Base-by-base conservation (phyloP, 2,113 vertebrate species). In the Calidris pugnax region DNA sequence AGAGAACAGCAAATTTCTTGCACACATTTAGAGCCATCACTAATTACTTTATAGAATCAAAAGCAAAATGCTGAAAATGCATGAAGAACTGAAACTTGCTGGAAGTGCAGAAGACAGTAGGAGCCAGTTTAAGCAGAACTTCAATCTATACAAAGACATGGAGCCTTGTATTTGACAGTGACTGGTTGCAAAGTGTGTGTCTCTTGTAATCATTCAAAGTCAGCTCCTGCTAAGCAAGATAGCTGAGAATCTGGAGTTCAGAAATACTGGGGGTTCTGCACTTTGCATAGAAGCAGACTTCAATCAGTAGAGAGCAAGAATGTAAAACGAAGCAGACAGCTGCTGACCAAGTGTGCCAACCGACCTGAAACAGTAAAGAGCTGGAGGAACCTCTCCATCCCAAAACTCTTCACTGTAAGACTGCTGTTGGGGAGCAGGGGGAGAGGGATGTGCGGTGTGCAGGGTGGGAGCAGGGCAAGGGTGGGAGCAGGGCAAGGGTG, bases 401-500 rank as follows among this genome's bases (percentile, higher is more conserved):
- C 47, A 60, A 53, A 91, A 66, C 48, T 56, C 30, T 64, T 85
- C 33, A 48, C 16, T 60, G 6, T 37, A 64, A 21, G 43, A 26
- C 6, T 48, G 21, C 48, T 23, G 22, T 1, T 15, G 17, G 23
- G 53, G 6, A 85, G 22, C 24, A 41, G 12, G 4, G 26, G 6
- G 24, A 87, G 22, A 7, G 6, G 13, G 24, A 19, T 33, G 7
- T 0, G 3, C 2, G 45, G 39, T 10, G 8, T 43, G 13, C 1
- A 2, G 12, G 3, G 22, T 32, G 5, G 10, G 43, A 6, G 4
- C 21, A 51, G 41, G 17, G 15, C 1, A 12, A 23, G 5, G 11
- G 13, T 45, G 12, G 10, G 43, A 6, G 4, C 21, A 51, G 41
- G 17, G 15, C 1, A 12, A 23, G 5, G 11, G 13, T 45, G 12